phyloP scores from a whole-genome alignment of 2,797 vertebrate genomes.

The Platyrinchus mystaceus region DNA sequence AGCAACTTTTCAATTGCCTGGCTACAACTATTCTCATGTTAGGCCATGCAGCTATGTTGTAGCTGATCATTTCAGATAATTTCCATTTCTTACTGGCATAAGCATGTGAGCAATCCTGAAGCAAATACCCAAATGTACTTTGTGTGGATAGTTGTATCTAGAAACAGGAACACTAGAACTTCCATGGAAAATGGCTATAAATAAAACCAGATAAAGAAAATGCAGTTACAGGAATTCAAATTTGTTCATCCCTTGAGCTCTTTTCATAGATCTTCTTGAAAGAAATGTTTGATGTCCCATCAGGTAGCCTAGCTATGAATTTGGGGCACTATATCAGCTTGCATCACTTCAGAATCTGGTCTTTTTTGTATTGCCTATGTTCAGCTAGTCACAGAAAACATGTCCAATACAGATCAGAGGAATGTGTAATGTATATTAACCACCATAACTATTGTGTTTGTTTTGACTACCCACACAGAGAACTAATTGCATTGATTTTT shows the following conservation, averaged over 20 bases:
- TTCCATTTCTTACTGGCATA: not conserved
- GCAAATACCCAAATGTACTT: not conserved
- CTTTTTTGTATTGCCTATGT: not conserved
- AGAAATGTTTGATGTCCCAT: not conserved
- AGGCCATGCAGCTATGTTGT: not conserved
- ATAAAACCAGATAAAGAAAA: not conserved
- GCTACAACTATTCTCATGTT: not conserved
- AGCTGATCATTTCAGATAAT: not conserved
- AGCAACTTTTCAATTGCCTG: not conserved
- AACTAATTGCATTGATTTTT: conserved; percentile 30
- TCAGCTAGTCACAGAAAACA: not conserved
- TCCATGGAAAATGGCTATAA: not conserved
- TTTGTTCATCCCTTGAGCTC: not conserved
- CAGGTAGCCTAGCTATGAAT: not conserved
- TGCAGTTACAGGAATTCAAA: not conserved
- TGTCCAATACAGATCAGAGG: not conserved
- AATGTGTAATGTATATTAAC: not conserved
- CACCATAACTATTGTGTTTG: not conserved
- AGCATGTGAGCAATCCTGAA: not conserved
- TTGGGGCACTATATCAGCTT: not conserved
- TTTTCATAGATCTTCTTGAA: not conserved
- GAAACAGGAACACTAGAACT: not conserved
- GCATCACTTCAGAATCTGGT: not conserved
- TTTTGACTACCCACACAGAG: not conserved
- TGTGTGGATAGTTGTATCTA: not conserved